Evolutionary conservation across 2,888 invertebrate genomes (phyloP).

Genomic region (Melipona bicolor): DNA sequence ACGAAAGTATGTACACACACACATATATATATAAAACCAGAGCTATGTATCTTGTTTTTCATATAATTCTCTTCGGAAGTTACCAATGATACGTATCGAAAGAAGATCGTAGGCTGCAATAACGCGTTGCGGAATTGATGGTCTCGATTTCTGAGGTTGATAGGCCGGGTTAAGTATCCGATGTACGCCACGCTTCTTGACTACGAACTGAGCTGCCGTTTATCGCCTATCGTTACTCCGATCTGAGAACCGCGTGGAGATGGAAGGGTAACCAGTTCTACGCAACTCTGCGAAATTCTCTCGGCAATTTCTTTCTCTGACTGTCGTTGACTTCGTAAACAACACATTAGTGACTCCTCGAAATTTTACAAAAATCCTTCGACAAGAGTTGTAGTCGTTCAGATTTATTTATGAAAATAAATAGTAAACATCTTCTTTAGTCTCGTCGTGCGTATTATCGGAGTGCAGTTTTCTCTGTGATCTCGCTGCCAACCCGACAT

Average conservation of each 20-base stretch:
- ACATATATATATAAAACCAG: not conserved
- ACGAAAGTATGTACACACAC: not conserved
- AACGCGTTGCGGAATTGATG: conserved; percentile 41
- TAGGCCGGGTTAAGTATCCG: conserved; percentile 63
- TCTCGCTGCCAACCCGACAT: conserved; percentile 17
- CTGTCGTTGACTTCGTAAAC: not conserved
- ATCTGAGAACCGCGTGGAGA: conserved; percentile 62
- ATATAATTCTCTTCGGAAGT: conserved; percentile 4
- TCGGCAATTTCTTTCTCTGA: not conserved
- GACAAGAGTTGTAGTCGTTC: not conserved
- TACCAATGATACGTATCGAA: not conserved
- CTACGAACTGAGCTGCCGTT: conserved; percentile 55
- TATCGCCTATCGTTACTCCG: conserved; percentile 63
- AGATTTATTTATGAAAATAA: not conserved
- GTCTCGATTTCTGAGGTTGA: conserved; percentile 62
- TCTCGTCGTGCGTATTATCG: not conserved
- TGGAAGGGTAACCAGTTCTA: conserved; percentile 65
- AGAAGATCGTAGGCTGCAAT: conserved; percentile 22
- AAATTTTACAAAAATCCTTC: not conserved
- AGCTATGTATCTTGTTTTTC: not conserved
- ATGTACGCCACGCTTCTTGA: conserved; percentile 52
- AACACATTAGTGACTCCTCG: not conserved
- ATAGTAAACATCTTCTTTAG: not conserved
- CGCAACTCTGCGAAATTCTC: conserved; percentile 30
- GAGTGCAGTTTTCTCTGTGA: conserved; percentile 3